These are phyloP conservation scores for Hormaphis cornu DNA, from an alignment of 1,140 invertebrate species.

Conservation along the genomic window DNA sequence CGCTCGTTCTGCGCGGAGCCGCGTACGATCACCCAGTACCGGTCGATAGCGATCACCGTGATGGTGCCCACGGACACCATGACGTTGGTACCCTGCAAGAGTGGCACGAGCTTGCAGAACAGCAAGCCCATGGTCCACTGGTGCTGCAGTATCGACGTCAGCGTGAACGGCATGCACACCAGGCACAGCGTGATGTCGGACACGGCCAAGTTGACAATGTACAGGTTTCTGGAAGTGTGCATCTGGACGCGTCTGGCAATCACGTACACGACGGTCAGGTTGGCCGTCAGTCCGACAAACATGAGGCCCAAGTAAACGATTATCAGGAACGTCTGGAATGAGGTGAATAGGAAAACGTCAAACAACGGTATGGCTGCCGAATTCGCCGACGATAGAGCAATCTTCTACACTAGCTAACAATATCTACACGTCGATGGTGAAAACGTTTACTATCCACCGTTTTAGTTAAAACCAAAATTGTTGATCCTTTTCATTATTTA, in stretches of 20 bases:
- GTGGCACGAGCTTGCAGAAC: conserved; percentile 50
- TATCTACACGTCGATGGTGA: no score
- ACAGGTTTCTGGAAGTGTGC: conserved; percentile 50
- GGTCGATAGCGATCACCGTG: conserved; percentile 52
- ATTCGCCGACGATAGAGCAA: no score
- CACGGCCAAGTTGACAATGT: conserved; percentile 52
- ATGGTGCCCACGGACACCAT: conserved; percentile 54
- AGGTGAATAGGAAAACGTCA: neutral
- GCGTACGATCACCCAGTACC: conserved; percentile 47
- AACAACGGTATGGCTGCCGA: no score
- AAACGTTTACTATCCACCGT: no score
- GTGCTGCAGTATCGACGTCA: conserved; percentile 42
- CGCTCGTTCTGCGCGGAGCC: conserved; percentile 38
- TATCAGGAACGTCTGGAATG: conserved; percentile 38
- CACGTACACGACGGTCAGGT: conserved; percentile 43
- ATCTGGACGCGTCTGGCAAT: conserved; percentile 39
- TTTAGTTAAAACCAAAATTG: no score
- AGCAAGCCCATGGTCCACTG: conserved; percentile 43
- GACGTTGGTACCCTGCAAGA: conserved; percentile 50
- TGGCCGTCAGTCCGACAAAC: conserved; percentile 42
- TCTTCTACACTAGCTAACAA: no score
- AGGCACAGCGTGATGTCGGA: conserved; percentile 51
- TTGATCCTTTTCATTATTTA: no score
- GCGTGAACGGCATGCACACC: conserved; percentile 51
- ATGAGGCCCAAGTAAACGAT: conserved; percentile 42